Base-by-base conservation (phyloP, 2,888 invertebrate species). In the Nephrotoma appendiculata region DNA sequence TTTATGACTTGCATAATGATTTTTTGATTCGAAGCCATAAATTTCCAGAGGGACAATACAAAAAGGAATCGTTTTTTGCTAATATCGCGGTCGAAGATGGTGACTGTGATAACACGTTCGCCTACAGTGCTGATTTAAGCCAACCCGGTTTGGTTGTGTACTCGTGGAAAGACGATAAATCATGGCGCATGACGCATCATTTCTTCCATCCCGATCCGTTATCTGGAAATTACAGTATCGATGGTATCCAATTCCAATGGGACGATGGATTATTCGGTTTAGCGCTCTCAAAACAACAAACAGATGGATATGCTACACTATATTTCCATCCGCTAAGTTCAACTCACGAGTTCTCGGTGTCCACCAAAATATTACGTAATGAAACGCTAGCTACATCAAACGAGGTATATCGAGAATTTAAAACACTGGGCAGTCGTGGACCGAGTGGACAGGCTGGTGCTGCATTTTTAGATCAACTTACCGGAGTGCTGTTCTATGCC, bases 261-360 rank as follows among this genome's bases (percentile, higher is more conserved):
- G 94, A 94, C 3, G 96, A 96, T 89, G 96, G 95, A 0, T 90
- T 97, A 0, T 96, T 96, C 88, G 96, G 96, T 0, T 90, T 96
- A 88, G 95, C 95, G 0, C 89, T 96, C 11, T 94, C 95, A 0
- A 94, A 94, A 6, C 93, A 94, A 0, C 93, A 93, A 87, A 89
- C 93, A 0, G 94, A 95, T 86, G 95, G 95, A 44, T 95, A 91
- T 90, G 94, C 96, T 87, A 95, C 95, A 0, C 90, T 96, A 2
- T 97, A 95, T 89, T 97, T 96, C 92, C 96, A 96, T 89, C 95
- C 96, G 0, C 93, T 96, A 90, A 94, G 95, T 2, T 96, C 96
- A 88, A 95, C 94, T 87, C 94, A 95, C 90, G 96, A 96, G 89
- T 97, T 96, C 89, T 91, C 95, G 0, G 96, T 97, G 0, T 95